Evolutionary conservation across 1,140 invertebrate genomes (phyloP), one percentile per base, ranked within the genome.

Genomic region (Globodera rostochiensis): DNA sequence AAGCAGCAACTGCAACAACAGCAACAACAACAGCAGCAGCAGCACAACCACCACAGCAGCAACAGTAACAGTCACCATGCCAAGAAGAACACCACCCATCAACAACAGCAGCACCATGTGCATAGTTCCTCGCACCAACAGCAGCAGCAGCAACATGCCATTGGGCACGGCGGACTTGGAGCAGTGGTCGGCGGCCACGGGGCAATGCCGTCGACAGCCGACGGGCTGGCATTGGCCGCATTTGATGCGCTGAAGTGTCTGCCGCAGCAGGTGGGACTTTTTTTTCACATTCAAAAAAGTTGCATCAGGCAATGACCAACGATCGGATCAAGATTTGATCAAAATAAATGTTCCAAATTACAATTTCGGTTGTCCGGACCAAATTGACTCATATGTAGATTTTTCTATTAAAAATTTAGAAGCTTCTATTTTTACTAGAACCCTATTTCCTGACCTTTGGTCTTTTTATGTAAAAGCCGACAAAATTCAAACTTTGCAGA

Each of bases 241-340:
- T 78, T 78, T 69, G 77, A 78, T 69, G 77, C 77, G 25, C 25
- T 78, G 21, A 78, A 78, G 69, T 78, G 77, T n/a, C 47, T 78
- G 49, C 77, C 77, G 19, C 77, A 64, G 45, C 70, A 21, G 15
- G 77, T 78, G 70, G 25, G 57, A 5, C 4, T 7, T 21, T 53
- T 53, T 53, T 53, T 13, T 13, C 50, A 53, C 1, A 13, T 53
- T 53, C 6, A 3, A 6, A 13, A n/a, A 64, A 64, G 25, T 36
- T 64, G 60, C 60, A 64, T 15, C n/a, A n/a, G n/a, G 13, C 60
- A n/a, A n/a, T n/a, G n/a, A n/a, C n/a, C n/a, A n/a, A 64, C 60
- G n/a, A 1, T 64, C 60, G 1, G 60, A n/a, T 2, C 60, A 13
- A 64, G 13, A 64, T 64, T 64, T n/a, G 60, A 64, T 64, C 2